Percentiles rank a stretch among this genome's conserved stretches.
These are phyloP conservation scores for Pseudolaguvia tuberculata DNA, from an alignment of 2,113 vertebrate genomes.

Conservation along the genomic window DNA sequence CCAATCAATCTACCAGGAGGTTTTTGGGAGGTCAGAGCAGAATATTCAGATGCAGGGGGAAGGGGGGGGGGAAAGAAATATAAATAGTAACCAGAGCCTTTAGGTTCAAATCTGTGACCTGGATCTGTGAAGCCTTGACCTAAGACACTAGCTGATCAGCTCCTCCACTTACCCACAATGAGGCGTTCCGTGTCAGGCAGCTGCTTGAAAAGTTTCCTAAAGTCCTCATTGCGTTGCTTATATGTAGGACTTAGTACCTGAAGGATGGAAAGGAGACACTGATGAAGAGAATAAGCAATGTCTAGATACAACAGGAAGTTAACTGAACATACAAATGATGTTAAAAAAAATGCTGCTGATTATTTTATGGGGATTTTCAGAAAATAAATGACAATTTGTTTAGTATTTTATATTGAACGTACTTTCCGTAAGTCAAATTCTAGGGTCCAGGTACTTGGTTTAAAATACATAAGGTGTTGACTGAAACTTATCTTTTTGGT, in stretches of 20 bases:
- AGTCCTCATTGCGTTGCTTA: conserved; percentile 89
- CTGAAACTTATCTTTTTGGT: not conserved
- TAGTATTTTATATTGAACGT: no score
- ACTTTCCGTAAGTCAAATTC: not conserved
- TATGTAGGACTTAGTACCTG: conserved; percentile 90
- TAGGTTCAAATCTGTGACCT: not conserved
- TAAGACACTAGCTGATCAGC: no score
- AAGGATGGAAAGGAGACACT: conserved; percentile 4
- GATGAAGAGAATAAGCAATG: not conserved
- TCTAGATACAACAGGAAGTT: not conserved
- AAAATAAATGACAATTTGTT: no score
- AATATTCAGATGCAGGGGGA: not conserved
- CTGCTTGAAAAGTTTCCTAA: conserved; percentile 90
- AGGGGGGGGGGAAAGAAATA: not conserved
- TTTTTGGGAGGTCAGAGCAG: not conserved
- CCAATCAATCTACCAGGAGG: not conserved
- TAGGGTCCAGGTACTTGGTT: not conserved
- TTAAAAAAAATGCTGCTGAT: no score
- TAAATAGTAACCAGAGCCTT: not conserved
- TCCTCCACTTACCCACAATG: conserved; percentile 79
- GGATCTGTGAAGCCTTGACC: not conserved
- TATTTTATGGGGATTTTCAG: no score
- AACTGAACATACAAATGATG: not conserved
- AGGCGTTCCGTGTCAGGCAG: conserved; percentile 88
- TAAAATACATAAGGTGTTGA: not conserved